phyloP scores from a whole-genome alignment of 2,797 vertebrate species.

The Adrianichthys oophorus region DNA sequence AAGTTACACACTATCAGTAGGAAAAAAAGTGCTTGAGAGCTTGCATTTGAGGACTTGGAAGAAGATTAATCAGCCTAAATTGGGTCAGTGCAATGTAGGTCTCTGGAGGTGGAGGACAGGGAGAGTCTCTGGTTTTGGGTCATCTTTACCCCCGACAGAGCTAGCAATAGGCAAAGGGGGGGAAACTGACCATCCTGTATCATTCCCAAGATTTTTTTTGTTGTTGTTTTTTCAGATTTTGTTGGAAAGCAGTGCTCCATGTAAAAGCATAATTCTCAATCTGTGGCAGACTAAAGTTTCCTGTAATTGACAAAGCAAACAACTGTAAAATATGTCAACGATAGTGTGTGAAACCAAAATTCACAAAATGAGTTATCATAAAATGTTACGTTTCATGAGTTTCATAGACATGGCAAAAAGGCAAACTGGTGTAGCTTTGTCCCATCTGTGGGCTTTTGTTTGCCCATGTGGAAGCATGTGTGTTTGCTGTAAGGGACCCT shows the following conservation, averaged over 20 bases:
- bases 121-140: constrained; percentile 73
- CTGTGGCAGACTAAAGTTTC: too few relatives aligned
- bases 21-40: constrained; percentile 52
- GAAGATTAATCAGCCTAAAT: constrained; percentile 73
- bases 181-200: constrained; percentile 57
- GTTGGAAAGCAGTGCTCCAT: constrained; percentile 8
- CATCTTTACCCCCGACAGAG: constrained; percentile 69
- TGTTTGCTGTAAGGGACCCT: too few relatives aligned
- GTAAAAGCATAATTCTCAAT: too few relatives aligned
- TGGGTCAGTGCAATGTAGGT: constrained; percentile 69
- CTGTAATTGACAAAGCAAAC: too few relatives aligned
- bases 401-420: too few relatives aligned
- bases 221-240: constrained; percentile 30
- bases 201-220: constrained; percentile 32
- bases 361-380: too few relatives aligned
- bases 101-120: constrained; percentile 59
- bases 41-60: constrained; percentile 68
- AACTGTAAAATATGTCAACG: too few relatives aligned
- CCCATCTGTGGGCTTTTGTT: too few relatives aligned
- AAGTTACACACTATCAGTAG: constrained; percentile 26
- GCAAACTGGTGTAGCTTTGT: too few relatives aligned
- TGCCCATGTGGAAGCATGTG: too few relatives aligned
- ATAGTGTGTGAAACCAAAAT: too few relatives aligned
- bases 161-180: constrained; percentile 48
- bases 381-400: too few relatives aligned